Conservation (phyloP, 2,797 vertebrate genomes). For the Lepidocolaptes lacrymiger region DNA sequence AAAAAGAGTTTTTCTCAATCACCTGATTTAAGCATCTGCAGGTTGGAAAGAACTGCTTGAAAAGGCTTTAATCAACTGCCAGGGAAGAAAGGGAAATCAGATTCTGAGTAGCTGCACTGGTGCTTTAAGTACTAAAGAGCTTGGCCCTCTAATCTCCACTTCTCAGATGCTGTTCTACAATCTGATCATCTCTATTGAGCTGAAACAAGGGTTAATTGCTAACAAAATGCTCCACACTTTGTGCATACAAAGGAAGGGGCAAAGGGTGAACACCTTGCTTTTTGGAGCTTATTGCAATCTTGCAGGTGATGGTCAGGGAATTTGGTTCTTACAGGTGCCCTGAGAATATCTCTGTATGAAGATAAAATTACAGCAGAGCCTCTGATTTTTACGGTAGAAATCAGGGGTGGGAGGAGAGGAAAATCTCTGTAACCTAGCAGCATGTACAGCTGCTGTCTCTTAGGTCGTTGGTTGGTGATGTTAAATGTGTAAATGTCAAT, state of each 20-base stretch:
- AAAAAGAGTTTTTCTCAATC: not conserved
- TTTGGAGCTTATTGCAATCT: not conserved
- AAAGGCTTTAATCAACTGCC: slow-evolving; percentile 45
- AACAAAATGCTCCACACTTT: not conserved
- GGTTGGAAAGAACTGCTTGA: not conserved
- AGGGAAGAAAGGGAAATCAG: slow-evolving; percentile 31
- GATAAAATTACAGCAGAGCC: not conserved
- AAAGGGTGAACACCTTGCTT: not conserved
- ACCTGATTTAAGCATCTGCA: slow-evolving; percentile 13
- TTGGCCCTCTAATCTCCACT: slow-evolving; percentile 19
- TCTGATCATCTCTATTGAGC: slow-evolving; percentile 43
- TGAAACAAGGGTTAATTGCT: slow-evolving; percentile 62
- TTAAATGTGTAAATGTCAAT: not conserved
- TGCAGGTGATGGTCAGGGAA: not conserved
- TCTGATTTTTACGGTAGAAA: not conserved
- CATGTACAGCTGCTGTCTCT: not conserved
- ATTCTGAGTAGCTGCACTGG: slow-evolving; percentile 23
- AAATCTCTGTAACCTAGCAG: slow-evolving; percentile 8
- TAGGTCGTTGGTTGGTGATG: not conserved
- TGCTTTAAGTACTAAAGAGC: slow-evolving; percentile 16
- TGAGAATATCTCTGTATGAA: not conserved
- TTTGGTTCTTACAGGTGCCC: not conserved
- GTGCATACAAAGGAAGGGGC: not conserved
- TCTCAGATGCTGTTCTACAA: slow-evolving; percentile 52
- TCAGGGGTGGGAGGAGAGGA: not conserved